phyloP scores from a whole-genome alignment of 2,888 invertebrate species.

The Ectemnius continuus region DNA sequence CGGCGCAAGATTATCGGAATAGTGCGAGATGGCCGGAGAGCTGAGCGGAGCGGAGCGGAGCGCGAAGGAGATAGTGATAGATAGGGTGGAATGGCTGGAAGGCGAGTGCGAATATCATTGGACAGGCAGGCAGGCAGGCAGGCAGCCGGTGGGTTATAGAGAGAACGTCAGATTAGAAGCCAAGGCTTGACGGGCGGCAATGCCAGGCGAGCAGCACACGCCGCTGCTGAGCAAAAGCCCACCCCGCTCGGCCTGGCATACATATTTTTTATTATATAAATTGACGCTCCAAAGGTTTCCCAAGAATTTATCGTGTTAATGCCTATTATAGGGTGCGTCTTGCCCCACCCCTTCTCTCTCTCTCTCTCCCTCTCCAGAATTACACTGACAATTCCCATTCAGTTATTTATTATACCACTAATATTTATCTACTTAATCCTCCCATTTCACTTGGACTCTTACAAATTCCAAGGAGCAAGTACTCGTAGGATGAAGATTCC shows the following conservation, averaged over 20 bases:
- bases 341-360: constrained; percentile 12
- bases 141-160: constrained; percentile 45
- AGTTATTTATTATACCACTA: too few species aligned
- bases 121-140: too few species aligned
- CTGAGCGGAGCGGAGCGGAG: neutral
- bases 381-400: too few species aligned
- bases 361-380: too few species aligned
- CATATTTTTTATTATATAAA: constrained; percentile 77
- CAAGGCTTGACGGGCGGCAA: constrained; percentile 69
- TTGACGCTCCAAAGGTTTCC: constrained; percentile 71
- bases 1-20: too few species aligned
- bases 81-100: constrained; percentile 36
- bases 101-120: constrained; percentile 35
- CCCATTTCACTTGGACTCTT: too few species aligned
- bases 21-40: too few species aligned
- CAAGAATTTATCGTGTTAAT: constrained; percentile 72
- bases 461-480: too few species aligned
- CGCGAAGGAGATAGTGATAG: constrained; percentile 34
- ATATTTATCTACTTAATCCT: too few species aligned
- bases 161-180: constrained; percentile 75
- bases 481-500: too few species aligned
- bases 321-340: constrained; percentile 63
- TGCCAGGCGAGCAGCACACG: constrained; percentile 44
- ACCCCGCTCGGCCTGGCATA: constrained; percentile 63
- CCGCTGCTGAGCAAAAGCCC: constrained; percentile 39